These are phyloP conservation scores for Sturmia bella DNA, from an alignment of 2,888 invertebrate genomes.

Conservation along the genomic window DNA sequence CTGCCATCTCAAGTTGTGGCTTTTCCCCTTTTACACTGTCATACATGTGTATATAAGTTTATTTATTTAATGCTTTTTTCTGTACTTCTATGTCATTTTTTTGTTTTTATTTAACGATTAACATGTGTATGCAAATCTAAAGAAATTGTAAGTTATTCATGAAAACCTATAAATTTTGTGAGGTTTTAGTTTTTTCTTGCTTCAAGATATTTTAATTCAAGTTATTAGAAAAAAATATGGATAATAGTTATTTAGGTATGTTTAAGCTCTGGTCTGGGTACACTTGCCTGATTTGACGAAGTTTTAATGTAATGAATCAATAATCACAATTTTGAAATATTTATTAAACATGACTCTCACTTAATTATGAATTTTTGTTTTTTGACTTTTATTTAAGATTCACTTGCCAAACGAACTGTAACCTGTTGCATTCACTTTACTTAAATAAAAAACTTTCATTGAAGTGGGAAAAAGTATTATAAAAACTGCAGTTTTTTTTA, in stretches of 20 bases:
- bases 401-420: too few relatives aligned
- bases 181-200: slow-evolving; percentile 9
- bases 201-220: slow-evolving; percentile 41
- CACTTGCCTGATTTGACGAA: slow-evolving; percentile 28
- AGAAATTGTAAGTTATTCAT: slow-evolving; percentile 48
- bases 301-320: slow-evolving; percentile 20
- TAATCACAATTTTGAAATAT: slow-evolving; percentile 30
- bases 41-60: slow-evolving; percentile 47
- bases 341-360: neutral
- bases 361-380: too few relatives aligned
- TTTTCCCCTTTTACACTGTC: slow-evolving; percentile 64
- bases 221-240: slow-evolving; percentile 24
- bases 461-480: too few relatives aligned
- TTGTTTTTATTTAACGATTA: slow-evolving; percentile 8
- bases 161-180: slow-evolving; percentile 35
- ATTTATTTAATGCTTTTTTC: slow-evolving; percentile 5
- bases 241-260: slow-evolving; percentile 27
- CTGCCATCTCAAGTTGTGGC: slow-evolving; percentile 66
- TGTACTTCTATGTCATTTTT: neutral
- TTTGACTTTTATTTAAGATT: too few relatives aligned
- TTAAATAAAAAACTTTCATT: too few relatives aligned
- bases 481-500: too few relatives aligned
- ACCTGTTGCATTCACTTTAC: too few relatives aligned
- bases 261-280: slow-evolving; percentile 17
- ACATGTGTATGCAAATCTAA: slow-evolving; percentile 60